These are phyloP conservation scores for Tiaroga cobitis DNA, from an alignment of 2,797 vertebrate species.

Conservation along the genomic window DNA sequence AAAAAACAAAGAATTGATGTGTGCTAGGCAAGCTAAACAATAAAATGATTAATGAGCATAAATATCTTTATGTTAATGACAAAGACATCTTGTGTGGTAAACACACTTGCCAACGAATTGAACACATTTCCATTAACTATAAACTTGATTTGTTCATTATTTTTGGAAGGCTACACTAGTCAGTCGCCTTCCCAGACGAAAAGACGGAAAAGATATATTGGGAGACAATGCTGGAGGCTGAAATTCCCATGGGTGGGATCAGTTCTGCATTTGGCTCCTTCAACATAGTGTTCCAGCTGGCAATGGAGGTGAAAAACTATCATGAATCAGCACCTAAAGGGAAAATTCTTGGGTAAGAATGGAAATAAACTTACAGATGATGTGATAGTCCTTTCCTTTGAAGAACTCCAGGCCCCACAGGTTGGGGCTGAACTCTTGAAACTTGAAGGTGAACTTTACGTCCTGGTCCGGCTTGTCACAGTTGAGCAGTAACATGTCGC, in stretches of 20 bases:
- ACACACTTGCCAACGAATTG: slow-evolving; percentile 5
- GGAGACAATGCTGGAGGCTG: slow-evolving; percentile 38
- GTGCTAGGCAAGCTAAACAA: not conserved
- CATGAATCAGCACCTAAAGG: slow-evolving; percentile 17
- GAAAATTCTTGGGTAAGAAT: not conserved
- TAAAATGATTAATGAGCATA: not conserved
- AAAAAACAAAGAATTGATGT: not conserved
- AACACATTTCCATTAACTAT: slow-evolving; percentile 18
- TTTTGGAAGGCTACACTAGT: not conserved
- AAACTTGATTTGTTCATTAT: slow-evolving; percentile 31
- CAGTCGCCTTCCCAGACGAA: slow-evolving; percentile 24
- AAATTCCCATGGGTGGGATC: slow-evolving; percentile 45
- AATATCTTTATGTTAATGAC: not conserved
- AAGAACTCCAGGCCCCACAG: slow-evolving; percentile 98
- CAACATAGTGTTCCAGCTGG: slow-evolving; percentile 24
- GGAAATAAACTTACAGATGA: slow-evolving; percentile 85
- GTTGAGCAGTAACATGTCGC: slow-evolving; percentile 92
- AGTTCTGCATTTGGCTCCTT: slow-evolving; percentile 38
- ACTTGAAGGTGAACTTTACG: slow-evolving; percentile 99
- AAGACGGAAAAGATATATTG: slow-evolving; percentile 31
- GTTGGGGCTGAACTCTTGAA: slow-evolving; percentile 99
- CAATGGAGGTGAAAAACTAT: slow-evolving; percentile 18
- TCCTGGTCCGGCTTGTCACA: slow-evolving; percentile 95
- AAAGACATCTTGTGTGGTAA: slow-evolving; percentile 24
- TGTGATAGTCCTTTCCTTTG: slow-evolving; percentile 95